Evolutionary conservation across 1,140 invertebrate genomes (phyloP).

Genomic region (Drosophila lacteicornis): DNA sequence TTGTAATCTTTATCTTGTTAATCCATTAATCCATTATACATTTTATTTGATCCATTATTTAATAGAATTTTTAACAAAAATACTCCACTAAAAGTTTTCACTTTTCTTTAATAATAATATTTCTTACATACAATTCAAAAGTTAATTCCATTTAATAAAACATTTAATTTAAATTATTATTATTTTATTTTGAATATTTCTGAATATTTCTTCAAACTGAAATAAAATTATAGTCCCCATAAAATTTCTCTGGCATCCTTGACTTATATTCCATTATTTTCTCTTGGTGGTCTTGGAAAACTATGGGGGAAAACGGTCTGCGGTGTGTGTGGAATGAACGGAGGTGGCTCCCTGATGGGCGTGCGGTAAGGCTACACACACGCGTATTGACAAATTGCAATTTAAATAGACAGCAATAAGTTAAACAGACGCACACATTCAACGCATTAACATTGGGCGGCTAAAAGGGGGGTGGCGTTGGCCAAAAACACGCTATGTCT

Average conservation of each 20-base stretch:
- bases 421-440: constrained; percentile 69
- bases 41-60: too few relatives aligned
- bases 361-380: constrained; percentile 48
- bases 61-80: too few relatives aligned
- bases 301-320: constrained; percentile 1
- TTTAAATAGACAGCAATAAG: constrained; percentile 83
- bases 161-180: too few relatives aligned
- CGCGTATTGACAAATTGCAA: constrained; percentile 80
- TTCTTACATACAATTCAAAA: too few relatives aligned
- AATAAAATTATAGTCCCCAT: too few relatives aligned
- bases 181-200: too few relatives aligned
- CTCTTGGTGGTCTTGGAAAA: background rate
- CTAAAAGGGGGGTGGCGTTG: constrained; percentile 3
- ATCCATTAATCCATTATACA: background rate
- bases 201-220: too few relatives aligned
- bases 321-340: background rate
- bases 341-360: constrained; percentile 15
- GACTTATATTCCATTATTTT: background rate
- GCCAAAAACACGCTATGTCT: constrained; percentile 75
- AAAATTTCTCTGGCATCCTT: background rate
- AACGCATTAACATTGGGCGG: constrained; percentile 15
- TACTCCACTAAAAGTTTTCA: too few relatives aligned
- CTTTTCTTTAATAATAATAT: too few relatives aligned
- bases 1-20: background rate
- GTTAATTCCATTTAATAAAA: too few relatives aligned